phyloP scores from a whole-genome alignment of 2,113 vertebrate species.

The Polyodon spathula region DNA sequence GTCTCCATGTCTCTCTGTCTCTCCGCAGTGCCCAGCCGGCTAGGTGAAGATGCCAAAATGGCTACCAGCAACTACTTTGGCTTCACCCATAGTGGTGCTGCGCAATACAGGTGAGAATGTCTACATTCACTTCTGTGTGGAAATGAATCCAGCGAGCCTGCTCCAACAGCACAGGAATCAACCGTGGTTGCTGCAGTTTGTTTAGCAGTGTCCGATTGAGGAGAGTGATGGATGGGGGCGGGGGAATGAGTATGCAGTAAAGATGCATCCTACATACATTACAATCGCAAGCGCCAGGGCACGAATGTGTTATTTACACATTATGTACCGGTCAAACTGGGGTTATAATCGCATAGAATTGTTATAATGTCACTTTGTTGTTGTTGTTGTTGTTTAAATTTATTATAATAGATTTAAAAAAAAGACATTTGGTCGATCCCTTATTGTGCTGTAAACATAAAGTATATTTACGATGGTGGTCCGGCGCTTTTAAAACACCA shows the following conservation, averaged over 20 bases:
- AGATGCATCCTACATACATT: neutral
- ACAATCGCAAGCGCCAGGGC: neutral
- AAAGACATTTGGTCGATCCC: no score
- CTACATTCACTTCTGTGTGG: no score
- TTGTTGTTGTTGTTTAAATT: no score
- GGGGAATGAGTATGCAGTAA: neutral
- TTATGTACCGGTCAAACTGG: no score
- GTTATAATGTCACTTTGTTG: no score
- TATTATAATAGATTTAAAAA: no score
- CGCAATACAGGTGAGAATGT: constrained; percentile 80
- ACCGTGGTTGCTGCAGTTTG: neutral
- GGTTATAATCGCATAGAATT: no score
- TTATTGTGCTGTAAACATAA: no score
- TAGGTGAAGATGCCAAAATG: constrained; percentile 99
- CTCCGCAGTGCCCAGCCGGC: constrained; percentile 94
- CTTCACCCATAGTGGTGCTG: constrained; percentile 91
- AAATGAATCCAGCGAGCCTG: neutral
- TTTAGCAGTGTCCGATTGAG: neutral
- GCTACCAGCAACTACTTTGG: constrained; percentile 99
- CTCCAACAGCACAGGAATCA: neutral
- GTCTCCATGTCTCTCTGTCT: constrained; percentile 35
- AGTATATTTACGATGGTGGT: no score
- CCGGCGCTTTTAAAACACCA: no score
- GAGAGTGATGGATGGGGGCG: neutral
- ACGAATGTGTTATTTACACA: neutral